Evolutionary conservation across 2,888 invertebrate genomes (phyloP).

Genomic region (Trissolcus brochymenae): DNA sequence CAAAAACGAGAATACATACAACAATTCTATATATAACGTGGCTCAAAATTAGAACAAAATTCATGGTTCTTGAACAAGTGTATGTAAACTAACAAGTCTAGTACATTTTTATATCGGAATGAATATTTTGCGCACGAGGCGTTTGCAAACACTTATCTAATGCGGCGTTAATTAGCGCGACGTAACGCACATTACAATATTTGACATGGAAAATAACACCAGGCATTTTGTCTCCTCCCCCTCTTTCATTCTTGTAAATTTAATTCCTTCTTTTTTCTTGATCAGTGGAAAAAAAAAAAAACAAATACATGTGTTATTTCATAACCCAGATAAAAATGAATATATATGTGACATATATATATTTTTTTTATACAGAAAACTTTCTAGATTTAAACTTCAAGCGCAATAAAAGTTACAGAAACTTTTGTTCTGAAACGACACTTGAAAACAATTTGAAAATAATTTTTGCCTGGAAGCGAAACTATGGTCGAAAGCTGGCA

Average conservation of each 20-base stretch:
- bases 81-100: slow-evolving; percentile 59
- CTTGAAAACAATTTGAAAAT: not conserved
- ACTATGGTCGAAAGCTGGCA: slow-evolving; percentile 10
- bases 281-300: too few relatives aligned
- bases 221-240: too few relatives aligned
- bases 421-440: too few relatives aligned
- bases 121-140: slow-evolving; percentile 72
- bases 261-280: too few relatives aligned
- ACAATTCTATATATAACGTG: not conserved
- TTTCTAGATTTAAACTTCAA: too few relatives aligned
- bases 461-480: not conserved
- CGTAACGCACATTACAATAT: slow-evolving; percentile 57
- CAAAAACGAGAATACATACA: too few relatives aligned
- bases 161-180: slow-evolving; percentile 63
- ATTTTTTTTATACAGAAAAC: too few relatives aligned
- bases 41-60: not conserved
- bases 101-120: slow-evolving; percentile 63
- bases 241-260: too few relatives aligned
- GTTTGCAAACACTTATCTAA: slow-evolving; percentile 71
- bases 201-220: slow-evolving; percentile 39
- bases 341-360: too few relatives aligned
- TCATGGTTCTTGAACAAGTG: slow-evolving; percentile 13
- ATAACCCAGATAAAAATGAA: too few relatives aligned
- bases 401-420: too few relatives aligned
- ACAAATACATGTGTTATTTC: too few relatives aligned